Conservation (phyloP, 2,888 invertebrate genomes). For the Diadromus collaris region DNA sequence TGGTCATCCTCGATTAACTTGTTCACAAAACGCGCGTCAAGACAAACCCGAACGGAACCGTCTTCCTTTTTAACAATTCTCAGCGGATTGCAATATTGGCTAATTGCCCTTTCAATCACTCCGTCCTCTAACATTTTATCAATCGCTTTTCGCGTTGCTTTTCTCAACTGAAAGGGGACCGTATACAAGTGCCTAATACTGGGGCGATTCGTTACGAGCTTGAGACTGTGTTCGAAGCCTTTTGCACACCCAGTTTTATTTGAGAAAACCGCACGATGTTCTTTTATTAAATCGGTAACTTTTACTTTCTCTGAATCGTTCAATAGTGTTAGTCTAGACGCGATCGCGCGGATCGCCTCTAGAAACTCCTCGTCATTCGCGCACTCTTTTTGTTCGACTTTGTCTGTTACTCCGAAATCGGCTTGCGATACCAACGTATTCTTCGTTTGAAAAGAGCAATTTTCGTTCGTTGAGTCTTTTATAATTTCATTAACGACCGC, state of each 20-base stretch:
- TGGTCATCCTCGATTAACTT: conserved; percentile 65
- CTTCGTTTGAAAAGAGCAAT: not conserved
- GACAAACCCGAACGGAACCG: conserved; percentile 66
- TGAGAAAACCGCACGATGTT: conserved; percentile 10
- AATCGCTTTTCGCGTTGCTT: conserved; percentile 63
- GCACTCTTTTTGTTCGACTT: not conserved
- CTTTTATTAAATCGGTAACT: not conserved
- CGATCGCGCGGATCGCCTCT: conserved; percentile 3
- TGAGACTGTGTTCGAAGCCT: conserved; percentile 65
- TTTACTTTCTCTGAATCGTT: not conserved
- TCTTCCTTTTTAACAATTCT: conserved; percentile 69
- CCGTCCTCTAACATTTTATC: conserved; percentile 65
- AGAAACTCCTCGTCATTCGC: not conserved
- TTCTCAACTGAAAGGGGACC: conserved; percentile 65
- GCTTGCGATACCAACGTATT: not conserved
- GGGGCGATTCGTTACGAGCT: conserved; percentile 59
- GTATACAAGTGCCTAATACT: conserved; percentile 66
- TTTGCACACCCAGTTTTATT: conserved; percentile 51
- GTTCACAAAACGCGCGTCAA: conserved; percentile 70
- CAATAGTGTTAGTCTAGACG: conserved; percentile 2
- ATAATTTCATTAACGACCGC: not conserved
- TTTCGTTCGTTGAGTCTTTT: not conserved
- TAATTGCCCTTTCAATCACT: conserved; percentile 65
- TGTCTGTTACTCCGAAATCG: not conserved
- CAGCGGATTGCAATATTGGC: conserved; percentile 68